phyloP scores from a whole-genome alignment of 2,113 vertebrate species.

The Taxidea taxus region DNA sequence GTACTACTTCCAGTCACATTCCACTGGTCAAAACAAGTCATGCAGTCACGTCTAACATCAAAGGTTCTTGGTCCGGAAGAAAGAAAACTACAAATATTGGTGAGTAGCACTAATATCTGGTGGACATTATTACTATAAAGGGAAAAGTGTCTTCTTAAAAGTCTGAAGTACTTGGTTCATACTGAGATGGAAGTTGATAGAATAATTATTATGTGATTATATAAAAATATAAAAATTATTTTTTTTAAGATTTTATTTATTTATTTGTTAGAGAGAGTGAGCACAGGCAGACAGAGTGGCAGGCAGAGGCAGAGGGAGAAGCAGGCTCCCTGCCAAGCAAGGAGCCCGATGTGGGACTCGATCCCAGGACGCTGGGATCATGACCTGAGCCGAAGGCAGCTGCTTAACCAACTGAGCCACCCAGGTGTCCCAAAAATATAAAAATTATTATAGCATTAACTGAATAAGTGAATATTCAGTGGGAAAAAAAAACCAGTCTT shows the following conservation, averaged over 20 bases:
- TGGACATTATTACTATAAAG: background rate
- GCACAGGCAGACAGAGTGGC: no score
- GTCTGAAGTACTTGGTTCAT: background rate
- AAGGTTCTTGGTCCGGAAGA: background rate
- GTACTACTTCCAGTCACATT: background rate
- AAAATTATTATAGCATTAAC: background rate
- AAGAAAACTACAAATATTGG: background rate
- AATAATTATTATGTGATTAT: background rate
- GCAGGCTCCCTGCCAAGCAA: no score
- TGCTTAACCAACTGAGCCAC: no score
- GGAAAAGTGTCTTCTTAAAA: background rate
- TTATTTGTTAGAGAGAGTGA: no score
- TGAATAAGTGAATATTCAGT: background rate
- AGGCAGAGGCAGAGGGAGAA: no score
- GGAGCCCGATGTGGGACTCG: no score
- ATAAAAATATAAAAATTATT: background rate
- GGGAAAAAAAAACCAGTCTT: background rate
- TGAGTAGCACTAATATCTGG: background rate
- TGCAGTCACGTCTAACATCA: background rate
- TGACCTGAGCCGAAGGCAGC: no score
- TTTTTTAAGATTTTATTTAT: no score
- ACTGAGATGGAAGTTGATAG: background rate
- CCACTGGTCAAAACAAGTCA: background rate
- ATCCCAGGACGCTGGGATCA: no score
- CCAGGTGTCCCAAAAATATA: no score